Percentiles rank a stretch among this genome's conserved stretches.
phyloP scores from a whole-genome alignment of 1,140 invertebrate genomes.

The Pseudobourletiella spinata region DNA sequence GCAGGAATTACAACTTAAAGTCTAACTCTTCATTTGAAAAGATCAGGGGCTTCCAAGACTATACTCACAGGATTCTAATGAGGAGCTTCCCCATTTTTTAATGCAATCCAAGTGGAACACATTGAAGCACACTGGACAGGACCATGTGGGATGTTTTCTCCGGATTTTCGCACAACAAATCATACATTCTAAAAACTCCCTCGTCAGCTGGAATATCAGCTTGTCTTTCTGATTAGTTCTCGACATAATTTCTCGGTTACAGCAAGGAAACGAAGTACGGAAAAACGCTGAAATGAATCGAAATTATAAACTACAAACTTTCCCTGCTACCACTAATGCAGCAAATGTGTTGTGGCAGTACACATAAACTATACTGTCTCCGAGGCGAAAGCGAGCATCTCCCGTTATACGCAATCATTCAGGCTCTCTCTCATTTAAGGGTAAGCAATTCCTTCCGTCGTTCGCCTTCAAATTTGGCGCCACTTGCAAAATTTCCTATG shows the following conservation, averaged over 20 bases:
- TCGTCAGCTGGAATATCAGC: constrained; percentile 67
- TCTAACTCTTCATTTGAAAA: constrained; percentile 8
- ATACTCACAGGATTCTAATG: constrained; percentile 51
- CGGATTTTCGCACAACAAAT: constrained; percentile 82
- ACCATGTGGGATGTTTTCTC: constrained; percentile 73
- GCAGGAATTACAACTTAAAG: not conserved
- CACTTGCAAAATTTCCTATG: too few species aligned
- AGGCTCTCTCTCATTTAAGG: too few species aligned
- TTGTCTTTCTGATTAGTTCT: constrained; percentile 61
- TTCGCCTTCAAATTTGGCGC: too few species aligned
- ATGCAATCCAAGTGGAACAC: constrained; percentile 83
- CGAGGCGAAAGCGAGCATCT: too few species aligned
- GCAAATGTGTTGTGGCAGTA: too few species aligned
- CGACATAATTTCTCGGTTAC: not conserved
- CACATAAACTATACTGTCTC: too few species aligned
- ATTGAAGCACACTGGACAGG: constrained; percentile 80
- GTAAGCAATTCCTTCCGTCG: too few species aligned
- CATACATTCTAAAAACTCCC: constrained; percentile 73
- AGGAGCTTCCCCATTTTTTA: constrained; percentile 79
- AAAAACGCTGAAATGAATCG: too few species aligned
- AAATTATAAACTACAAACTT: too few species aligned
- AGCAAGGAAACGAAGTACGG: too few species aligned
- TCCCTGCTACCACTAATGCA: too few species aligned
- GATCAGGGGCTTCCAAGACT: not conserved
- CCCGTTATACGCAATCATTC: too few species aligned